phyloP scores from a whole-genome alignment of 1,140 invertebrate species.

The Papilio dardanus region DNA sequence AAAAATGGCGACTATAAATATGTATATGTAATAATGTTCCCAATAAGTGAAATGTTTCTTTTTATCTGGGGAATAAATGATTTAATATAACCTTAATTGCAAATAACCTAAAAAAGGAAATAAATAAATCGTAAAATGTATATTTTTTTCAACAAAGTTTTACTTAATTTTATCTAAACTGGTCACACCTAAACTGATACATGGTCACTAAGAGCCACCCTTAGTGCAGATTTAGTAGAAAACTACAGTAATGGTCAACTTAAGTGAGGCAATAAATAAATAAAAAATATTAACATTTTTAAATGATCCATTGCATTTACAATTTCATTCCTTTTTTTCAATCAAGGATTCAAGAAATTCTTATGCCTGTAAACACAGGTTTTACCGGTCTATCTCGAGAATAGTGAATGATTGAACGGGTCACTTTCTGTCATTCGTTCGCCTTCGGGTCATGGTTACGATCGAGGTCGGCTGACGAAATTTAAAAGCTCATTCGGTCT shows the following conservation, averaged over 20 bases:
- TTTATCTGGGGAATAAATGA: no score
- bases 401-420: not conserved
- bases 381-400: not conserved
- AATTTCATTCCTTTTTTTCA: not conserved
- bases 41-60: no score
- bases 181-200: not conserved
- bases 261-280: not conserved
- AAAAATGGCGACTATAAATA: no score
- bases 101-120: not conserved
- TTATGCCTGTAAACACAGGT: not conserved
- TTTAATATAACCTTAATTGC: no score
- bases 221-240: not conserved
- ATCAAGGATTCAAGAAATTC: not conserved
- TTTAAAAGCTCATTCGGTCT: not conserved
- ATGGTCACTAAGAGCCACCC: not conserved
- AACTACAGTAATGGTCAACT: not conserved
- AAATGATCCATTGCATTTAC: not conserved
- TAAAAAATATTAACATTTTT: not conserved
- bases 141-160: not conserved
- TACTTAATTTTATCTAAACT: not conserved
- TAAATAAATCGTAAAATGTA: not conserved
- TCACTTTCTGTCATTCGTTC: not conserved
- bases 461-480: not conserved
- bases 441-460: not conserved
- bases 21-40: no score